phyloP scores from a whole-genome alignment of 2,888 invertebrate genomes.

The Troglohyphantes excavatus region DNA sequence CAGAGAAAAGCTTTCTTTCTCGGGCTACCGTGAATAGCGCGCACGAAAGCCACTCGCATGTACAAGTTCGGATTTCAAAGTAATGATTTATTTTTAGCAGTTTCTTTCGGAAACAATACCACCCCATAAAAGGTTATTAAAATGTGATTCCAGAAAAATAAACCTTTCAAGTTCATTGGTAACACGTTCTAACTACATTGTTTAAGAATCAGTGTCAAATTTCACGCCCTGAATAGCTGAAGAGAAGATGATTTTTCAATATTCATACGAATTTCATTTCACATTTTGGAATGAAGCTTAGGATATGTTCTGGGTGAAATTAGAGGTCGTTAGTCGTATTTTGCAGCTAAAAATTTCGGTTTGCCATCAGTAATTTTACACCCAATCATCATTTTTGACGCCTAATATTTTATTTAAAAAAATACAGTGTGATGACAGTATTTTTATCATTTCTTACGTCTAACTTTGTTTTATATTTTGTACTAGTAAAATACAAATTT shows the following conservation, averaged over 20 bases:
- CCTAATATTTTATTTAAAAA: too few relatives aligned
- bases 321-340: too few relatives aligned
- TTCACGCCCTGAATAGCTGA: neutral
- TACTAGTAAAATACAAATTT: too few relatives aligned
- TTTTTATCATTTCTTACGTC: too few relatives aligned
- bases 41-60: too few relatives aligned
- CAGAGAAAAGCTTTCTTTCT: neutral
- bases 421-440: too few relatives aligned
- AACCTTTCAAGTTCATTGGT: neutral
- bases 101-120: neutral
- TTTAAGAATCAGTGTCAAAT: neutral
- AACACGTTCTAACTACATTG: neutral
- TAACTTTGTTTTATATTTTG: too few relatives aligned
- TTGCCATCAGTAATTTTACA: too few relatives aligned
- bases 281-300: too few relatives aligned
- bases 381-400: too few relatives aligned
- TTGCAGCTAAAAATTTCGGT: too few relatives aligned
- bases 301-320: too few relatives aligned
- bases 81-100: slow-evolving; percentile 22
- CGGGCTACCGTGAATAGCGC: neutral
- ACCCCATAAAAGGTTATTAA: neutral
- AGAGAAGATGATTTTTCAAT: neutral
- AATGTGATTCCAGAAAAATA: neutral
- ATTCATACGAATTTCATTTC: neutral
- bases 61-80: neutral